Conservation (phyloP, 2,113 vertebrate genomes). For the Andinoacara biseriatus region DNA sequence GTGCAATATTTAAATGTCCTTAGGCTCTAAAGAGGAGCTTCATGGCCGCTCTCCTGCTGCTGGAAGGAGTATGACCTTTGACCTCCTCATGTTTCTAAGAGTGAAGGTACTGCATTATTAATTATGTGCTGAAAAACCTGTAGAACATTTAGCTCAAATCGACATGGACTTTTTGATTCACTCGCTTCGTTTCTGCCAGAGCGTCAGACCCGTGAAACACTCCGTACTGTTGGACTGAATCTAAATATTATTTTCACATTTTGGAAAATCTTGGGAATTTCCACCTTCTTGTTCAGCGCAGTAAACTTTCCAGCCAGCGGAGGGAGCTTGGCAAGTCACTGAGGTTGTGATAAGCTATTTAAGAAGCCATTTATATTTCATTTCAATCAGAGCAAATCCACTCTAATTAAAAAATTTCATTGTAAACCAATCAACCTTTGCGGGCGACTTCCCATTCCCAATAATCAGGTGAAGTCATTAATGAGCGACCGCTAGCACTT, state of each 20-base stretch:
- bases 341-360: constrained; percentile 73
- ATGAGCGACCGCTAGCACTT: constrained; percentile 72
- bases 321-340: constrained; percentile 34
- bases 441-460: constrained; percentile 70
- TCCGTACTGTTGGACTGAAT: background rate
- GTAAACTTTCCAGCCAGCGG: constrained; percentile 26
- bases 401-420: constrained; percentile 83
- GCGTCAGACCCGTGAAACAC: background rate
- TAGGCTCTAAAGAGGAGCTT: background rate
- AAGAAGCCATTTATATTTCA: constrained; percentile 79
- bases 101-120: background rate
- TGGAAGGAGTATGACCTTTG: background rate
- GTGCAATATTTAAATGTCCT: background rate
- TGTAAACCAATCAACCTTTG: constrained; percentile 83
- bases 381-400: constrained; percentile 82
- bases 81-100: background rate
- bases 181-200: background rate
- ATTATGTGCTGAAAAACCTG: background rate
- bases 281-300: background rate
- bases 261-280: background rate
- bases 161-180: background rate
- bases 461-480: constrained; percentile 81
- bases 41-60: background rate
- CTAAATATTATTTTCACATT: background rate
- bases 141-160: background rate